Evolutionary conservation across 37 sponge, comb jelly and placozoan genomes (phyloP).

Genomic region (Spongilla lacustris): DNA sequence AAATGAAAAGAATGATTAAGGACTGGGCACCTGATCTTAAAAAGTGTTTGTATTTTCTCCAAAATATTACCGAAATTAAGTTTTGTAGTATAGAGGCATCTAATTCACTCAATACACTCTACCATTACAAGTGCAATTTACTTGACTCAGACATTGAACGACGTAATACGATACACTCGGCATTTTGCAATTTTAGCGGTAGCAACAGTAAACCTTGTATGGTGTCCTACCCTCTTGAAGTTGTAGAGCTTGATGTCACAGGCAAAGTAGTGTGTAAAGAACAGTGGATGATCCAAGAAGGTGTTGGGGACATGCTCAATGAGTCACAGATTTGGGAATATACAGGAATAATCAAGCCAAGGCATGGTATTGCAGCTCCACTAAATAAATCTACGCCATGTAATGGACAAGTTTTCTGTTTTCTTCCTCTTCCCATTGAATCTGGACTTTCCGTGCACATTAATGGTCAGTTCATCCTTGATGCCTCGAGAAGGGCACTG

Average conservation of each 20-base stretch:
- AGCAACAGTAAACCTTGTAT: neutral
- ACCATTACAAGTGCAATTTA: constrained; percentile 20
- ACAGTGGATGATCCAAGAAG: neutral
- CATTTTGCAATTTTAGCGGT: neutral
- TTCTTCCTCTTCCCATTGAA: constrained; percentile 45
- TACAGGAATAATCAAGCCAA: neutral
- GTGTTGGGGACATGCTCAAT: neutral
- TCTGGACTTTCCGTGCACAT: constrained; percentile 50
- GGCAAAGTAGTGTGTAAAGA: neutral
- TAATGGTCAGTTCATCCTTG: constrained; percentile 44
- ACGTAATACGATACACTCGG: neutral
- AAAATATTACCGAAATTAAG: constrained; percentile 23
- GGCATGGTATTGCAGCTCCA: constrained; percentile 21
- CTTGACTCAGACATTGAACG: neutral
- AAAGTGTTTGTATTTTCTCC: constrained; percentile 19
- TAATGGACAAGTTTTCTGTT: constrained; percentile 47
- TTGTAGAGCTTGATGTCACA: neutral
- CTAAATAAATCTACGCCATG: neutral
- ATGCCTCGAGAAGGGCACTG: constrained; percentile 16
- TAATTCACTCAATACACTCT: neutral
- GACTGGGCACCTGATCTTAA: constrained; percentile 1
- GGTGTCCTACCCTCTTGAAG: neutral
- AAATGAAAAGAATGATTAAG: neutral
- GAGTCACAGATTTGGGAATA: neutral
- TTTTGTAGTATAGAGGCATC: neutral